phyloP scores from a whole-genome alignment of 2,113 vertebrate species.

The Synchiropus splendidus region DNA sequence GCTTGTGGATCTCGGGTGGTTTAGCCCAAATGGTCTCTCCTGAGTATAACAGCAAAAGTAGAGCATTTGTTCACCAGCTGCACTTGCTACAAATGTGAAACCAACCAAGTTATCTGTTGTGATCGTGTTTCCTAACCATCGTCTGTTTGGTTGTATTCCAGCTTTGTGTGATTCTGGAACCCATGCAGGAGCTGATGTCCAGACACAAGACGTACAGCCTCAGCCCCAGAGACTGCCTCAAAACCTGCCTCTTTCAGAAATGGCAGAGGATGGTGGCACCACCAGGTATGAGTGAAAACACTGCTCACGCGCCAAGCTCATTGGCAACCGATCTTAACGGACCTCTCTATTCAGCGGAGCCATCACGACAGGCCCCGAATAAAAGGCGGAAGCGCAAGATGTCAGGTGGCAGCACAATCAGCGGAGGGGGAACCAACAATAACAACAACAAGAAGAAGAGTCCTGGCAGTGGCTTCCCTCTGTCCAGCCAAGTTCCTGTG shows the following conservation, averaged over 20 bases:
- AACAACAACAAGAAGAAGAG: conserved; percentile 99
- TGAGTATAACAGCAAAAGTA: no score
- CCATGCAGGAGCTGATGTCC: conserved; percentile 99
- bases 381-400: conserved; percentile 98
- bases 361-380: conserved; percentile 88
- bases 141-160: conserved; percentile 35
- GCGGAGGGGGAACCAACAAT: conserved; percentile 82
- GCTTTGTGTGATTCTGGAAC: conserved; percentile 98
- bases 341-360: conserved; percentile 71
- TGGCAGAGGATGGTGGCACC: conserved; percentile 99
- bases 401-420: conserved; percentile 96
- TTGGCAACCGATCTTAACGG: neutral
- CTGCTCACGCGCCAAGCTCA: neutral
- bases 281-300: conserved; percentile 66
- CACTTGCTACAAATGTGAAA: no score
- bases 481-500: conserved; percentile 98
- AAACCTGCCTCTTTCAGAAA: conserved; percentile 98
- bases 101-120: no score
- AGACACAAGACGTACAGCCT: conserved; percentile 99
- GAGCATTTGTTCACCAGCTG: no score
- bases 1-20: no score
- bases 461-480: conserved; percentile 91
- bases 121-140: neutral
- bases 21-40: no score
- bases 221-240: conserved; percentile 98